These are phyloP conservation scores for Volucella zonaria DNA, from an alignment of 2,888 invertebrate genomes.

Conservation along the genomic window DNA sequence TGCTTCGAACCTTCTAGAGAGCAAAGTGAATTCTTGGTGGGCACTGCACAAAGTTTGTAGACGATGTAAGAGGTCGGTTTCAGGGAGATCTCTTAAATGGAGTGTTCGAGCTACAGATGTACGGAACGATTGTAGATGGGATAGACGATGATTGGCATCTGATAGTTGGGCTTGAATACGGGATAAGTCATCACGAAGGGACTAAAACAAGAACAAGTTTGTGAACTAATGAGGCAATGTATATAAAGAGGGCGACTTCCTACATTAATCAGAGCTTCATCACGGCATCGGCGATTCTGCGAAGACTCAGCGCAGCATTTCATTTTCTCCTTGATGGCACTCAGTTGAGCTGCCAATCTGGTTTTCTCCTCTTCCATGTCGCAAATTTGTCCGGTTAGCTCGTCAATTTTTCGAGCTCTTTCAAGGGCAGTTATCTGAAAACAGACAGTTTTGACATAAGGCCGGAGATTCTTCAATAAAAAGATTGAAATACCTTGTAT, in stretches of 20 bases:
- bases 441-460: neutral
- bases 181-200: conserved; percentile 89
- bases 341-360: conserved; percentile 82
- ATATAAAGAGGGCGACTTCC: conserved; percentile 39
- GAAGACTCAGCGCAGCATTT: conserved; percentile 80
- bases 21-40: conserved; percentile 92
- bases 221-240: neutral
- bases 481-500: conserved; percentile 86
- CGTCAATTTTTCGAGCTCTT: conserved; percentile 92
- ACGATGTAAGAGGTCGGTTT: conserved; percentile 90
- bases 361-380: conserved; percentile 91
- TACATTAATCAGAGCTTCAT: conserved; percentile 82
- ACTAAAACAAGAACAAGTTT: conserved; percentile 82
- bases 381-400: conserved; percentile 90
- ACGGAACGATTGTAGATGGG: conserved; percentile 90
- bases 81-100: conserved; percentile 88
- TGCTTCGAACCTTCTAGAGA: conserved; percentile 89
- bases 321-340: conserved; percentile 79
- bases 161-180: conserved; percentile 89
- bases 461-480: too few relatives aligned
- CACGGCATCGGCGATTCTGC: conserved; percentile 81
- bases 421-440: conserved; percentile 91
- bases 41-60: conserved; percentile 93
- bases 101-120: conserved; percentile 89
- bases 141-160: conserved; percentile 89